These are phyloP conservation scores for Balaeniceps rex DNA, from an alignment of 2,113 vertebrate genomes.

Conservation along the genomic window DNA sequence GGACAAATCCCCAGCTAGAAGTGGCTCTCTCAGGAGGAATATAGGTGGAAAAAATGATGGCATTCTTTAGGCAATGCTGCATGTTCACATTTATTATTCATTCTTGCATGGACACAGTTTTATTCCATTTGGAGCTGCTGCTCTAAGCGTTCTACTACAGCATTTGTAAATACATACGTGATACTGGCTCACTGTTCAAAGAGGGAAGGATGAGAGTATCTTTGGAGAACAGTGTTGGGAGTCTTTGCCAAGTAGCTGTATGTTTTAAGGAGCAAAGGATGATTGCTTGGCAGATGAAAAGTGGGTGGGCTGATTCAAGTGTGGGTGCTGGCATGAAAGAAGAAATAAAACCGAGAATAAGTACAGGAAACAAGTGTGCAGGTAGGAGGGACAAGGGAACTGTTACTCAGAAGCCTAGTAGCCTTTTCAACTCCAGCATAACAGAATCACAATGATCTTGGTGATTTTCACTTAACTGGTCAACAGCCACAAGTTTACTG, in stretches of 20 bases:
- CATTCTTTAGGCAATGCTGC: neutral
- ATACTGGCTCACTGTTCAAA: neutral
- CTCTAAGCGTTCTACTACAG: conserved; percentile 6
- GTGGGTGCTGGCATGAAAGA: conserved; percentile 19
- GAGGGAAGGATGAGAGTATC: neutral
- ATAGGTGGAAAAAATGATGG: neutral
- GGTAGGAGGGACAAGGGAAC: neutral
- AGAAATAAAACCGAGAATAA: conserved; percentile 43
- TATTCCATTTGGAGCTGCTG: neutral
- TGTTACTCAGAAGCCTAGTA: conserved; percentile 1
- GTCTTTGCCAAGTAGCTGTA: neutral
- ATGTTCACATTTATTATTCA: neutral
- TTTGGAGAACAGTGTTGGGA: neutral
- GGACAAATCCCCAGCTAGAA: neutral
- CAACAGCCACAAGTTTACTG: neutral
- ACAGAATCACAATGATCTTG: neutral
- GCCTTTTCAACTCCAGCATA: neutral
- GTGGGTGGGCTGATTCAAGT: conserved; percentile 41
- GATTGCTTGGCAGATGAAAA: conserved; percentile 45
- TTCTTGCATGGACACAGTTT: neutral
- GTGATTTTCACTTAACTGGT: neutral
- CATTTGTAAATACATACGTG: neutral
- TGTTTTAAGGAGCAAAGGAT: neutral
- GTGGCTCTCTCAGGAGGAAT: neutral
- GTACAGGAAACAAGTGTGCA: conserved; percentile 40